phyloP scores from a whole-genome alignment of 2,888 invertebrate genomes.

The Mylabris sibirica region DNA sequence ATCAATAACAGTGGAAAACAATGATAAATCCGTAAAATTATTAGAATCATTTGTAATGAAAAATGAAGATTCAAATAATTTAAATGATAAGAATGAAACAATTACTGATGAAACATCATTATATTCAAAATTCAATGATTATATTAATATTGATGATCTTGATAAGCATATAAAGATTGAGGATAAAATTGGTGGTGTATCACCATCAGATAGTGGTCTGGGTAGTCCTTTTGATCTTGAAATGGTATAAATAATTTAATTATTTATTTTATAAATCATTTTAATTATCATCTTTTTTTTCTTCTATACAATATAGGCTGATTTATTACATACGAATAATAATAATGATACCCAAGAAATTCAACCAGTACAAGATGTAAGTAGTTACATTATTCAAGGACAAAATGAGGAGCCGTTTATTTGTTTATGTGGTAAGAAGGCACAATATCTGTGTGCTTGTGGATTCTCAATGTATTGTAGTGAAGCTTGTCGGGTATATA shows the following conservation, averaged over 20 bases:
- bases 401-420: background rate
- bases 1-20: background rate
- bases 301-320: background rate
- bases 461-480: background rate
- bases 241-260: background rate
- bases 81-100: background rate
- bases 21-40: background rate
- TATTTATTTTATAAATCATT: background rate
- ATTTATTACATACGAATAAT: background rate
- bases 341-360: background rate
- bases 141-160: background rate
- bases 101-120: background rate
- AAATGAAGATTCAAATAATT: background rate
- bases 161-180: background rate
- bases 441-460: background rate
- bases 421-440: background rate
- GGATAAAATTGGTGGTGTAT: background rate
- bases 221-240: slow-evolving; percentile 5
- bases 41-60: background rate
- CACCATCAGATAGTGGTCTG: background rate
- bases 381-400: too few species aligned
- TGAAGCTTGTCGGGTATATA: background rate
- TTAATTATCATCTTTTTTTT: background rate
- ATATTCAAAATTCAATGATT: background rate
- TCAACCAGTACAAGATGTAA: too few species aligned